These are phyloP conservation scores for Rhizomys pruinosus DNA, from an alignment of 2,113 vertebrate genomes.

Conservation along the genomic window DNA sequence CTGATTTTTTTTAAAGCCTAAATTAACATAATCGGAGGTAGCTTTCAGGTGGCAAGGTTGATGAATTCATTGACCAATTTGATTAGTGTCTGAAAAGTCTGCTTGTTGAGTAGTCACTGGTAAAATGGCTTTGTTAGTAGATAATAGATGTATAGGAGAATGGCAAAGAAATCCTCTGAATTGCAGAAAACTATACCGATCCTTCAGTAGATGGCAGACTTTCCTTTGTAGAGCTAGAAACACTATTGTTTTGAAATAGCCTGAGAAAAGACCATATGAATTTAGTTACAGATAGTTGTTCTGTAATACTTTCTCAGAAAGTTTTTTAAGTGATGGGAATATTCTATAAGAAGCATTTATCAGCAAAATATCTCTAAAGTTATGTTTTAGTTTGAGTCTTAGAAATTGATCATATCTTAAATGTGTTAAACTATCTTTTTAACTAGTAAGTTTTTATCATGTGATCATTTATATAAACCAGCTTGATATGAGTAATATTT, in stretches of 20 bases:
- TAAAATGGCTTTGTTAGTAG: constrained; percentile 25
- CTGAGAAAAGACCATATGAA: neutral
- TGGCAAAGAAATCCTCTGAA: neutral
- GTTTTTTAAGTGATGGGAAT: neutral
- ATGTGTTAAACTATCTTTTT: constrained; percentile 29
- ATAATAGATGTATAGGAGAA: neutral
- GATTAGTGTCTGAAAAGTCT: neutral
- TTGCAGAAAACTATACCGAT: constrained; percentile 37
- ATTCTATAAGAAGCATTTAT: neutral
- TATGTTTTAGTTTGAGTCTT: constrained; percentile 18
- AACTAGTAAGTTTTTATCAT: neutral
- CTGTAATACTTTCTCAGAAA: neutral
- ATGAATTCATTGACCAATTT: constrained; percentile 39
- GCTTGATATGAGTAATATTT: constrained; percentile 14
- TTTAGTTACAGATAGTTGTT: constrained; percentile 5
- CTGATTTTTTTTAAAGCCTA: constrained; percentile 16
- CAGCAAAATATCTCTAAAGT: constrained; percentile 17
- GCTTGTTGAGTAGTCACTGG: neutral
- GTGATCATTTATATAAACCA: neutral
- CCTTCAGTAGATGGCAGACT: constrained; percentile 78
- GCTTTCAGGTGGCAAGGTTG: neutral
- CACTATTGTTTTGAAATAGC: constrained; percentile 18
- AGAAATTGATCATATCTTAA: neutral
- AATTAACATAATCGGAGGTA: constrained; percentile 2
- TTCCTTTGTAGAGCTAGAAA: neutral